Evolutionary conservation across 1,140 invertebrate genomes (phyloP).

Genomic region (Drosophila malerkotliana): DNA sequence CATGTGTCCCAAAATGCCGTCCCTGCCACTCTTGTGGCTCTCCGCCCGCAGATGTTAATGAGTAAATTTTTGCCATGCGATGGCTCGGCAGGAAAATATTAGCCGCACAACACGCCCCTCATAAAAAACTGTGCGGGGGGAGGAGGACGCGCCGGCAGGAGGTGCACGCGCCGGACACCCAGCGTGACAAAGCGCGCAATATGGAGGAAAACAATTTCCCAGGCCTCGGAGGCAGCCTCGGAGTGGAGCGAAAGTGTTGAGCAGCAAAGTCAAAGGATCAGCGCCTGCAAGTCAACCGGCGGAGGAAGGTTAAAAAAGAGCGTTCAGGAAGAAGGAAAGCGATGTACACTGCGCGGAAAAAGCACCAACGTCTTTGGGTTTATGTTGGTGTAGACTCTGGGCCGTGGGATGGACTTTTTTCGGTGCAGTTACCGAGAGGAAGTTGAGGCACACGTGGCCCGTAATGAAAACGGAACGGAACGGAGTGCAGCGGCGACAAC

Average conservation of each 20-base stretch:
- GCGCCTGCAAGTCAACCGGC: slow-evolving; percentile 70
- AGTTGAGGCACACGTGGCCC: slow-evolving; percentile 63
- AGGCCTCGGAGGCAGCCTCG: slow-evolving; percentile 33
- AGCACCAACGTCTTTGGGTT: too few species aligned
- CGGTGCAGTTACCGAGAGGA: slow-evolving; percentile 23
- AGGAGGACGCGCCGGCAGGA: slow-evolving; percentile 8
- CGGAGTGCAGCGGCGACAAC: slow-evolving; percentile 34
- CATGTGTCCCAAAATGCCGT: slow-evolving; percentile 57
- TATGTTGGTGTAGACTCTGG: too few species aligned
- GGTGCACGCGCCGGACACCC: slow-evolving; percentile 68
- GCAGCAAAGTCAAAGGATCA: slow-evolving; percentile 79
- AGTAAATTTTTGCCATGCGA: slow-evolving; percentile 64
- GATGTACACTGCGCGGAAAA: background rate
- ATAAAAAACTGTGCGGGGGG: slow-evolving; percentile 61
- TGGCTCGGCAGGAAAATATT: slow-evolving; percentile 76
- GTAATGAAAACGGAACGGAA: slow-evolving; percentile 73
- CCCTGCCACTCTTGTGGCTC: slow-evolving; percentile 27
- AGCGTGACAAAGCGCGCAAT: slow-evolving; percentile 69
- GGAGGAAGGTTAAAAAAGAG: slow-evolving; percentile 29
- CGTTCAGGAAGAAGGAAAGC: slow-evolving; percentile 3
- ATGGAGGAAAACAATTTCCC: slow-evolving; percentile 74
- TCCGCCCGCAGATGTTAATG: slow-evolving; percentile 71
- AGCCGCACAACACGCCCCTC: slow-evolving; percentile 77
- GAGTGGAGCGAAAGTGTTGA: slow-evolving; percentile 65
- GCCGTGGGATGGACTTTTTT: background rate